phyloP scores from a whole-genome alignment of 2,797 vertebrate species.

The Scolopax bukidnonensis region DNA sequence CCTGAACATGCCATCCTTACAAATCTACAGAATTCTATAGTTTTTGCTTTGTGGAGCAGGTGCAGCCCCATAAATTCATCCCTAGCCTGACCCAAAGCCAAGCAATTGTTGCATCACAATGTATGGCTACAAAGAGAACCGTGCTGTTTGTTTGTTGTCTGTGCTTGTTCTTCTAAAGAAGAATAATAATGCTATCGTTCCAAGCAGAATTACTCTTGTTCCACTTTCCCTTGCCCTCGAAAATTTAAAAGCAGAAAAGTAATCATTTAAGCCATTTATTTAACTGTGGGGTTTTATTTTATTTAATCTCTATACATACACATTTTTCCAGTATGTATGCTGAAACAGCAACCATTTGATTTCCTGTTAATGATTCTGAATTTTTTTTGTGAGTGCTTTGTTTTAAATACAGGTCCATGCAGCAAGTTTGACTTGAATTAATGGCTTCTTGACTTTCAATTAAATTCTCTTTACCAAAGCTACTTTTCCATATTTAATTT shows the following conservation, averaged over 20 bases:
- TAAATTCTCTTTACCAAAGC: background rate
- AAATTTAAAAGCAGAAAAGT: constrained; percentile 4
- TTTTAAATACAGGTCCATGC: background rate
- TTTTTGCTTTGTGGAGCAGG: background rate
- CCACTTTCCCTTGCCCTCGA: background rate
- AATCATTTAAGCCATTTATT: background rate
- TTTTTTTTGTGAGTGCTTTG: background rate
- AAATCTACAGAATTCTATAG: background rate
- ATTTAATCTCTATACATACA: background rate
- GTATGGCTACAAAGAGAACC: background rate
- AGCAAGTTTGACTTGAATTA: background rate
- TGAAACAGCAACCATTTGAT: constrained; percentile 25
- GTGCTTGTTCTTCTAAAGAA: constrained; percentile 15
- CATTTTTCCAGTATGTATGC: background rate
- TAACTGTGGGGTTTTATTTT: constrained; percentile 9
- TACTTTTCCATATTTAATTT: background rate
- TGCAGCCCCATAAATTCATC: background rate
- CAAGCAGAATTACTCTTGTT: constrained; percentile 1
- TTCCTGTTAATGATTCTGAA: constrained; percentile 26
- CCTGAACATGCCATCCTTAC: background rate
- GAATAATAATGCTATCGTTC: background rate
- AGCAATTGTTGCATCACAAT: background rate
- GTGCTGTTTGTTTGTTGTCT: background rate
- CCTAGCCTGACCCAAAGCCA: background rate
- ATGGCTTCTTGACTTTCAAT: constrained; percentile 2